Conservation (phyloP, 2,888 invertebrate species). For the Idaea straminata region DNA sequence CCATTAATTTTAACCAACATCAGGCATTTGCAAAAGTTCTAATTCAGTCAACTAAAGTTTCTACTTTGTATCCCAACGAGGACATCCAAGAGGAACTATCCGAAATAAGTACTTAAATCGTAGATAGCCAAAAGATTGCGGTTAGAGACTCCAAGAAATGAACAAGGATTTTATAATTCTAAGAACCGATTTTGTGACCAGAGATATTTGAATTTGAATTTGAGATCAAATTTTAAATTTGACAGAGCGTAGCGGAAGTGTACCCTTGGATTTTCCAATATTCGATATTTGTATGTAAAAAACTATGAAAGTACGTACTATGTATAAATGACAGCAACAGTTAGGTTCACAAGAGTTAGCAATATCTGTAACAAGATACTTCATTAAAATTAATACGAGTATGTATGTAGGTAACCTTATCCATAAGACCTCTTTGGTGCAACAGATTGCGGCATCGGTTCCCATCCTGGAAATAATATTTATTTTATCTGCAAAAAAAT, state of each 20-base stretch:
- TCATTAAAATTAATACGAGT: too few relatives aligned
- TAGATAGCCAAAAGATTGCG: constrained; percentile 3
- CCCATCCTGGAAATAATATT: too few relatives aligned
- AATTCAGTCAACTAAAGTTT: too few relatives aligned
- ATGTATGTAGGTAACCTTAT: too few relatives aligned
- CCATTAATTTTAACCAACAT: too few relatives aligned
- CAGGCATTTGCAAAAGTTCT: too few relatives aligned
- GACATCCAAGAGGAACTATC: background rate
- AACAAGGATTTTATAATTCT: background rate
- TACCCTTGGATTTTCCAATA: background rate
- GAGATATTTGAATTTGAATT: background rate
- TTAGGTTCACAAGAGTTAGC: background rate
- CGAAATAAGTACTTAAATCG: too few relatives aligned
- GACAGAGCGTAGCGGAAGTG: too few relatives aligned
- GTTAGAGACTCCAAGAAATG: background rate
- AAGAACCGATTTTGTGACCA: background rate
- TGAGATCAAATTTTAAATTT: background rate
- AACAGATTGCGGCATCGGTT: too few relatives aligned
- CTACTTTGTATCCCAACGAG: too few relatives aligned
- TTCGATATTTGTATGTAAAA: background rate
- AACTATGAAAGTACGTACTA: constrained; percentile 52
- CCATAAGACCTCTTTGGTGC: too few relatives aligned
- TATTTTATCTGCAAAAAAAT: too few relatives aligned
- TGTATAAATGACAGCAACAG: constrained; percentile 52
- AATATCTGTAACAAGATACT: background rate